Evolutionary conservation across 2,113 vertebrate species (phyloP).

Genomic region (Rhea americana): DNA sequence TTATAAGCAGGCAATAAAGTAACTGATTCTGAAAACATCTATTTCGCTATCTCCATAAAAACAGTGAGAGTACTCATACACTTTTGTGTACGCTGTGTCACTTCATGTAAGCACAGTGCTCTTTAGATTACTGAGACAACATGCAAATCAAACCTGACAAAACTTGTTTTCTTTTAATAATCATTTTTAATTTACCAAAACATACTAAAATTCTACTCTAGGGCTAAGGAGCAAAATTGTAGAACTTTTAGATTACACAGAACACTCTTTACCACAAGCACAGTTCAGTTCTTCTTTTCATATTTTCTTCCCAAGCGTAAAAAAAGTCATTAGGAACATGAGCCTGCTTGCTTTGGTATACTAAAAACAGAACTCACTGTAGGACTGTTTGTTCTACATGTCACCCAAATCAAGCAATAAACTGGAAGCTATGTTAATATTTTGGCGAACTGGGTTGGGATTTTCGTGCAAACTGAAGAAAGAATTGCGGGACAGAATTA

Average conservation of each 20-base stretch:
- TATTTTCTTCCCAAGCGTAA: not conserved
- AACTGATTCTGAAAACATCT: not conserved
- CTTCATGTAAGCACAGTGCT: rapidly evolving
- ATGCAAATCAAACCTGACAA: not conserved
- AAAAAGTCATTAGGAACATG: not conserved
- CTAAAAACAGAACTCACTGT: not conserved
- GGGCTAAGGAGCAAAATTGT: not conserved
- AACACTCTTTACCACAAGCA: not conserved
- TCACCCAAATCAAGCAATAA: not conserved
- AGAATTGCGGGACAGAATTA: not conserved
- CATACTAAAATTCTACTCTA: not conserved
- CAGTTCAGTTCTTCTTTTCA: not conserved
- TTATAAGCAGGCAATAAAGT: not conserved
- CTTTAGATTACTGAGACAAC: not conserved
- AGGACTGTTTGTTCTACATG: not conserved
- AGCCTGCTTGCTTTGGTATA: not conserved
- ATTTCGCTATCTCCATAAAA: not conserved
- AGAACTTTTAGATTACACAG: not conserved
- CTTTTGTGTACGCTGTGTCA: not conserved
- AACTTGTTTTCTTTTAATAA: not conserved
- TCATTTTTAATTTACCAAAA: not conserved
- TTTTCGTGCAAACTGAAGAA: not conserved
- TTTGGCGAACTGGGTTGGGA: not conserved
- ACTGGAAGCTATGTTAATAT: not conserved
- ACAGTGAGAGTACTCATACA: not conserved